Evolutionary conservation across 2,888 invertebrate species (phyloP), one percentile per base, ranked within the genome.

Genomic region (Rhamnusium bicolor): DNA sequence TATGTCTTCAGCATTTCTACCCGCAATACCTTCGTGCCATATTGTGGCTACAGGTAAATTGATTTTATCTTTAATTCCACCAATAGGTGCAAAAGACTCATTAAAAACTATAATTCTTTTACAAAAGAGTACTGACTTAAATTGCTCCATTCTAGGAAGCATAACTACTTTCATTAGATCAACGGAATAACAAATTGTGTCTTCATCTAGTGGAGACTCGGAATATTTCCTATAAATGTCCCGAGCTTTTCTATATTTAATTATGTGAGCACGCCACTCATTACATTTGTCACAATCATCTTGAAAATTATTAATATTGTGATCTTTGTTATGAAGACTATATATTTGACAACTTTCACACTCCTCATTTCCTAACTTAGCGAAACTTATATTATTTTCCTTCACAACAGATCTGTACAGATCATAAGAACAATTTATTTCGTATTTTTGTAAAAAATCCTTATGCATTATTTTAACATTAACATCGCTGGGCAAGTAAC

Each of bases 71-170:
- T 56, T 12, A n/a, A 12, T 27, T n/a, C 56, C 56, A 27, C 56
- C 56, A 27, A 56, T 2, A 27, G 56, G 56, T n/a, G 27, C 56
- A 14, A 56, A 27, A 27, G 24, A 24, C 12, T 56, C 56, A 56
- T 56, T 56, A 27, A 56, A 56, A 27, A 2, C 10, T 19, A 56
- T 56, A 10, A 56, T 56, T 56, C 56, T 12, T n/a, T 21, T 21
- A 27, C n/a, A n/a, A 56, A 56, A 56, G n/a, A 56, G 24, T 14
- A 56, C 16, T 27, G 24, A 21, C 56, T 56, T 56, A 19, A 56
- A 56, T 12, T 12, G 24, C 7, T 56, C 56, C 24, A 21, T 24
- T 10, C 56, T 56, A 5, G 56, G 56, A 29, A 56, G 56, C 56
- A 56, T 29, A 12, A 56, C 27, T 27, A 56, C 56, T 16, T 56